Evolutionary conservation across 1,140 invertebrate species (phyloP).

Genomic region (Aphidius gifuensis): DNA sequence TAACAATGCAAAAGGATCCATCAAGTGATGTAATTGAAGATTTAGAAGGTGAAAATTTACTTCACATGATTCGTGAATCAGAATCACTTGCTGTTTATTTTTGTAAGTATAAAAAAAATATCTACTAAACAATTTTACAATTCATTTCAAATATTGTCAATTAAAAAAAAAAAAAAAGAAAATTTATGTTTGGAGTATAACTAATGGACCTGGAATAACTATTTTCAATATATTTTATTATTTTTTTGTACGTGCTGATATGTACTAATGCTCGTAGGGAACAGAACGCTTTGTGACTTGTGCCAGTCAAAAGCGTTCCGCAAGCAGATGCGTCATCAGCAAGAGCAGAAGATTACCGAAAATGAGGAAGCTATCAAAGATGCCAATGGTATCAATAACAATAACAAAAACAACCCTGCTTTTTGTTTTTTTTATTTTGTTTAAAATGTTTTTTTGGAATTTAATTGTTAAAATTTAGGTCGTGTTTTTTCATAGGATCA

Average conservation of each 20-base stretch:
- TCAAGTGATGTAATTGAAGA: constrained; percentile 87
- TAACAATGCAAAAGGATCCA: constrained; percentile 86
- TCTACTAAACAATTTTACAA: neutral
- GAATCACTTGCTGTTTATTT: constrained; percentile 87
- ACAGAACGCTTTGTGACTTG: constrained; percentile 80
- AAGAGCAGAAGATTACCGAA: constrained; percentile 56
- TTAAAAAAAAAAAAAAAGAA: neutral
- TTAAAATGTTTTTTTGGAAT: neutral
- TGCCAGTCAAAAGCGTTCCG: constrained; percentile 70
- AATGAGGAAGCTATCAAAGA: constrained; percentile 55
- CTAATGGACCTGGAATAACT: too few relatives aligned
- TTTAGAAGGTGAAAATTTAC: constrained; percentile 78
- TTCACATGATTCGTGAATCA: constrained; percentile 75
- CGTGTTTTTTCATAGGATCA: too few relatives aligned
- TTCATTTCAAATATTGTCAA: neutral
- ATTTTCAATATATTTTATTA: constrained; percentile 14
- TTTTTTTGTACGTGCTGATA: constrained; percentile 25
- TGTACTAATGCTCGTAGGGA: constrained; percentile 64
- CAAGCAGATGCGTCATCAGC: constrained; percentile 64
- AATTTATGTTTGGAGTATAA: neutral
- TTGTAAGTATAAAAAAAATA: constrained; percentile 67
- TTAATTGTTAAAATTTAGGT: too few relatives aligned
- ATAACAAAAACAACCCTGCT: constrained; percentile 17
- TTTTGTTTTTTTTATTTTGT: constrained; percentile 3
- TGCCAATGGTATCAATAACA: constrained; percentile 37